phyloP scores from a whole-genome alignment of 2,113 vertebrate species.

The Gasterosteus aculeatus region DNA sequence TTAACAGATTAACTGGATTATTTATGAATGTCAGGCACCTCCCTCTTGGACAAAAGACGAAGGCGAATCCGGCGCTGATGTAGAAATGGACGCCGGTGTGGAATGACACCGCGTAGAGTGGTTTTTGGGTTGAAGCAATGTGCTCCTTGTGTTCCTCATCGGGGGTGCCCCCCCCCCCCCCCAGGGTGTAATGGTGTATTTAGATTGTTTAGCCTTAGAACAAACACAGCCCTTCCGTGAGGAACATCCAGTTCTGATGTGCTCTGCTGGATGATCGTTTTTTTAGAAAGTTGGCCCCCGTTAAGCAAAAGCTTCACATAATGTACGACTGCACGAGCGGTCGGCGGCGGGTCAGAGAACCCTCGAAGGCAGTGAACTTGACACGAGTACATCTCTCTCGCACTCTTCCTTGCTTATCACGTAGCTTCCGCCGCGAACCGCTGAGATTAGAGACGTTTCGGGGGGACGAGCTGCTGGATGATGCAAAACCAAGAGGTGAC shows the following conservation, averaged over 20 bases:
- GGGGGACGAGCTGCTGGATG: background rate
- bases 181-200: constrained; percentile 58
- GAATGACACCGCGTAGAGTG: background rate
- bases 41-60: background rate
- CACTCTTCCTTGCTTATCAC: background rate
- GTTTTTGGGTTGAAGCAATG: background rate
- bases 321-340: constrained; percentile 8
- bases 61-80: background rate
- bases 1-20: background rate
- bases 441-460: background rate
- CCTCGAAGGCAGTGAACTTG: constrained; percentile 14
- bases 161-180: background rate
- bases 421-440: background rate
- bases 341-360: constrained; percentile 6
- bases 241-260: constrained; percentile 40
- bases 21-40: background rate
- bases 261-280: constrained; percentile 27
- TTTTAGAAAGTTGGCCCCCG: constrained; percentile 32
- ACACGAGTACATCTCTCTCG: background rate
- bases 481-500: constrained; percentile 32
- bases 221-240: constrained; percentile 65
- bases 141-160: constrained; percentile 1
- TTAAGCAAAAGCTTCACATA: constrained; percentile 44
- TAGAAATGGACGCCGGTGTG: background rate
- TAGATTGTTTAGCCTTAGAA: constrained; percentile 54